Conservation (phyloP, 2,888 invertebrate genomes). For the Sphecodes monilicornis region DNA sequence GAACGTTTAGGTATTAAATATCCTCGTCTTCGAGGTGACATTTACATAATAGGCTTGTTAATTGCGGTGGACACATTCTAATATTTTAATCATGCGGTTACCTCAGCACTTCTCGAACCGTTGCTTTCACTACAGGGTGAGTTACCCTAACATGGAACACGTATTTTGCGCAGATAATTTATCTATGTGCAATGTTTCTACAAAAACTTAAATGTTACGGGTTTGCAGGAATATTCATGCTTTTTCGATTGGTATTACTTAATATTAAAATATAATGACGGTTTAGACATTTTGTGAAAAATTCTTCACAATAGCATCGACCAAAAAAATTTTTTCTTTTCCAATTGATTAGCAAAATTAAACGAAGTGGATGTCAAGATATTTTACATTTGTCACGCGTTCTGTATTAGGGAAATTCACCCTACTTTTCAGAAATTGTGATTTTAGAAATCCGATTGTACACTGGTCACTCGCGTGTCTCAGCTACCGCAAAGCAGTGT, state of each 20-base stretch:
- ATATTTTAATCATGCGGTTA: not conserved
- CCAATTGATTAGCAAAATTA: not conserved
- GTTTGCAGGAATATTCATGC: not conserved
- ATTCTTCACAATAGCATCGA: no score
- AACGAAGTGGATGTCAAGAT: no score
- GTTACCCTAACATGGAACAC: not conserved
- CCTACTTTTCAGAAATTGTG: not conserved
- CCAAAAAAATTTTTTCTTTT: not conserved
- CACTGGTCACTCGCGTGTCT: not conserved
- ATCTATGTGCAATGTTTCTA: not conserved
- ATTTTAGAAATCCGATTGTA: not conserved
- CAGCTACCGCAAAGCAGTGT: not conserved
- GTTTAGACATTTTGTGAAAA: no score
- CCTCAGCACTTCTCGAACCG: not conserved
- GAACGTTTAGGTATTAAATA: conserved; percentile 8
- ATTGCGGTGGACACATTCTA: not conserved
- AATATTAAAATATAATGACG: no score
- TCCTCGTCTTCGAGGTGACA: not conserved
- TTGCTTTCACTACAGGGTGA: not conserved
- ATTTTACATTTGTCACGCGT: not conserved
- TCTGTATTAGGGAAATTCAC: not conserved
- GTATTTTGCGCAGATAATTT: not conserved
- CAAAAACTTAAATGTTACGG: not conserved
- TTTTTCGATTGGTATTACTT: no score
- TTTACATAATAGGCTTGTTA: not conserved